Conservation (phyloP, 1,140 invertebrate genomes). For the Drosophila tristis region DNA sequence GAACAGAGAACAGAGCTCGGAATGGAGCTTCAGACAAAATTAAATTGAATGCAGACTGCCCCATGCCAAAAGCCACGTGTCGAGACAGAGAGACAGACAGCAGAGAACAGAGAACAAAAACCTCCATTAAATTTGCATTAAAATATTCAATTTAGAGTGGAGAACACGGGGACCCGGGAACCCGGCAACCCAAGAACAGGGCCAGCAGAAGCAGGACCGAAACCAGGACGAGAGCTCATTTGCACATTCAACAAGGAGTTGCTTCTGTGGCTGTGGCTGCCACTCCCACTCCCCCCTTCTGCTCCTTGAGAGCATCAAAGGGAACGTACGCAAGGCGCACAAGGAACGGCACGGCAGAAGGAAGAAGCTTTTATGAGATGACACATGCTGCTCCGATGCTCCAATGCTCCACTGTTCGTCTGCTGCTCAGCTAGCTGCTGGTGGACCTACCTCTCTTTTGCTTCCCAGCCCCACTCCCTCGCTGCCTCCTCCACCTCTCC, state of each 20-base stretch:
- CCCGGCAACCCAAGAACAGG: background rate
- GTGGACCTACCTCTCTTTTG: background rate
- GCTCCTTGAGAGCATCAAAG: conserved; percentile 57
- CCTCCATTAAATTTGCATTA: conserved; percentile 77
- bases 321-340: conserved; percentile 15
- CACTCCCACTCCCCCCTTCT: background rate
- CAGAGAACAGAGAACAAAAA: conserved; percentile 44
- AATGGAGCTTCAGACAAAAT: conserved; percentile 58
- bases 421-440: conserved; percentile 59
- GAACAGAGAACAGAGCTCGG: too few species aligned
- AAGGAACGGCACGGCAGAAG: conserved; percentile 35
- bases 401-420: background rate
- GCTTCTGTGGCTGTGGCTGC: conserved; percentile 46
- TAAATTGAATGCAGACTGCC: conserved; percentile 50
- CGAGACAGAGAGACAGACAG: too few species aligned
- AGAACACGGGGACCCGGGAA: background rate
- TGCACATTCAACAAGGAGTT: conserved; percentile 56
- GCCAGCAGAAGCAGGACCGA: background rate
- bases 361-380: conserved; percentile 63
- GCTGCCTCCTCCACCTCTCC: conserved; percentile 17
- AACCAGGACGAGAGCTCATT: conserved; percentile 55
- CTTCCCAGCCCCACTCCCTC: background rate
- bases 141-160: conserved; percentile 72
- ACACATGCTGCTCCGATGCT: conserved; percentile 34
- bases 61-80: background rate